Evolutionary conservation across 1,140 invertebrate genomes (phyloP).

Genomic region (Thaumatotibia leucotreta): DNA sequence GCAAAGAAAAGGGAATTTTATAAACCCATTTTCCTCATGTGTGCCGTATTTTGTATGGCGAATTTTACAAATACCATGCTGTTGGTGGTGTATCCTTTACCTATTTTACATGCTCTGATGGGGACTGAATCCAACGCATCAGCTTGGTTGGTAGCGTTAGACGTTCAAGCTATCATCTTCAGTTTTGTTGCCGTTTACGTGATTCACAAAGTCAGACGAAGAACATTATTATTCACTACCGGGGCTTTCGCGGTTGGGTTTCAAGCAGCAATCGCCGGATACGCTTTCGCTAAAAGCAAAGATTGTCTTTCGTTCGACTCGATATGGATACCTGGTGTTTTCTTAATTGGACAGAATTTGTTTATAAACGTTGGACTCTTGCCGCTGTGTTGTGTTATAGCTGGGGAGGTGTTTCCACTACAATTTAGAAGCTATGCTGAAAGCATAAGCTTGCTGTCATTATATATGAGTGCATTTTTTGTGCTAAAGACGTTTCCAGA

Average conservation of each 20-base stretch:
- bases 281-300: constrained; percentile 29
- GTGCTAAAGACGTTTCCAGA: constrained; percentile 35
- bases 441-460: constrained; percentile 37
- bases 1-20: not conserved
- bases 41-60: not conserved
- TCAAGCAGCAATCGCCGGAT: constrained; percentile 38
- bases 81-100: constrained; percentile 80
- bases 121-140: constrained; percentile 65
- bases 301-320: constrained; percentile 30
- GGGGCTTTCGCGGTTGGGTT: constrained; percentile 34
- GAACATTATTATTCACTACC: constrained; percentile 42
- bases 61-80: constrained; percentile 20
- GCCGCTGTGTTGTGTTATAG: constrained; percentile 47
- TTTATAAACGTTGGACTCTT: constrained; percentile 45
- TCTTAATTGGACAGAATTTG: constrained; percentile 47
- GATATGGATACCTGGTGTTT: constrained; percentile 44
- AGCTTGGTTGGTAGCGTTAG: constrained; percentile 80
- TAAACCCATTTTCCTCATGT: not conserved
- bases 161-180: constrained; percentile 69
- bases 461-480: constrained; percentile 38
- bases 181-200: constrained; percentile 50
- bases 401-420: constrained; percentile 50
- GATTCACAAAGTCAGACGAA: constrained; percentile 46
- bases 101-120: constrained; percentile 66
- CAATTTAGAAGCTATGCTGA: constrained; percentile 43